phyloP scores from a whole-genome alignment of 2,113 vertebrate species.

The Mus pahari region DNA sequence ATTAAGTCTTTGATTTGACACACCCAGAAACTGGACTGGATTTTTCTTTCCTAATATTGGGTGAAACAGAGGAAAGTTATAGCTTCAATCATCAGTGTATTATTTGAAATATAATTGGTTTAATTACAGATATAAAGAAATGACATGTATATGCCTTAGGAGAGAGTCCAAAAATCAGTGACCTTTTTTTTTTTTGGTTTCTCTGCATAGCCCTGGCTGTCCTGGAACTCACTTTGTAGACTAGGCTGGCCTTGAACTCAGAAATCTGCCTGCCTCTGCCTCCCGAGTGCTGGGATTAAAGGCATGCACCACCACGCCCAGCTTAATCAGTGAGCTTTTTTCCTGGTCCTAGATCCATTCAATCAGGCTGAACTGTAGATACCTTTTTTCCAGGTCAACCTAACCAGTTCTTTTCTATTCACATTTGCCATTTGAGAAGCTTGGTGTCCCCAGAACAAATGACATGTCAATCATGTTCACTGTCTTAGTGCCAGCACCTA shows the following conservation, averaged over 20 bases:
- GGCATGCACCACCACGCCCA: no score
- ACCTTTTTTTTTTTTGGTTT: no score
- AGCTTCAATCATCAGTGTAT: not conserved
- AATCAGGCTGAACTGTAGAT: constrained; percentile 30
- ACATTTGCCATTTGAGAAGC: not conserved
- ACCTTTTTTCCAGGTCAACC: not conserved
- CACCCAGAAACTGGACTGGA: constrained; percentile 22
- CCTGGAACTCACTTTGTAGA: no score
- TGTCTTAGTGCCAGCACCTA: not conserved
- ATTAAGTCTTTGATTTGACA: constrained; percentile 47
- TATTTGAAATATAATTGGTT: constrained; percentile 30
- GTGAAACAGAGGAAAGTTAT: constrained; percentile 44
- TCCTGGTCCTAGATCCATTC: constrained; percentile 32
- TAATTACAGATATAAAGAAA: constrained; percentile 21
- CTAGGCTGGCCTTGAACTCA: no score
- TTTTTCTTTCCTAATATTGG: constrained; percentile 36
- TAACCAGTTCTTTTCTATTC: not conserved
- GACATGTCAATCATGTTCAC: constrained; percentile 5
- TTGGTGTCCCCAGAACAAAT: constrained; percentile 46
- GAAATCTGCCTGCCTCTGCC: no score
- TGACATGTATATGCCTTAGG: constrained; percentile 13
- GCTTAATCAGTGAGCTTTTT: not conserved
- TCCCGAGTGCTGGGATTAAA: no score
- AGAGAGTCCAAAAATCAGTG: constrained; percentile 37
- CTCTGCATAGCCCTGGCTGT: no score